Percentiles rank a stretch among this genome's conserved stretches.
phyloP scores from a whole-genome alignment of 2,797 vertebrate genomes.

The Simalia tracyae region DNA sequence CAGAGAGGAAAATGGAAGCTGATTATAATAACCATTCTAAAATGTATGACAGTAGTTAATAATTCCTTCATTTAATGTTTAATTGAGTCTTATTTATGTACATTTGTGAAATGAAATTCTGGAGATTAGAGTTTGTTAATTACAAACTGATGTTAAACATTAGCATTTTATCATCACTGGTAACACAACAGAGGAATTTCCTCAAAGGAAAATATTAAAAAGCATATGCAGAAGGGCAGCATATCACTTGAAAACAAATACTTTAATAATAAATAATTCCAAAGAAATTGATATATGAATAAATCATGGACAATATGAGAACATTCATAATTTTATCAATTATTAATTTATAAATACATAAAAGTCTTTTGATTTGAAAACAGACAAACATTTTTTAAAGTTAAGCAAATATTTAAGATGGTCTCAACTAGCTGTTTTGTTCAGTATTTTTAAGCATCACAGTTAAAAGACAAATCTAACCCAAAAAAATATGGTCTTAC shows the following conservation, averaged over 20 bases:
- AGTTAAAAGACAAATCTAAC: not conserved
- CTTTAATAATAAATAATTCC: not conserved
- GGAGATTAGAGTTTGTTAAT: not conserved
- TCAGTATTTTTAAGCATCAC: not conserved
- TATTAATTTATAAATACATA: not conserved
- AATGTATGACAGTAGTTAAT: slow-evolving; percentile 37
- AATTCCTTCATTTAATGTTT: slow-evolving; percentile 4
- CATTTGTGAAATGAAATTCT: slow-evolving; percentile 8
- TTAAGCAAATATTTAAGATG: not conserved
- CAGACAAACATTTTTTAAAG: not conserved
- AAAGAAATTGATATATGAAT: not conserved
- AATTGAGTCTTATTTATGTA: not conserved
- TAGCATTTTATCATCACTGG: not conserved
- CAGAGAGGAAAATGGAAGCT: slow-evolving; percentile 27
- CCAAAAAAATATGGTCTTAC: not conserved
- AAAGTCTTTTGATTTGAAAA: not conserved
- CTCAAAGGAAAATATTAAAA: not conserved
- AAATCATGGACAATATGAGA: not conserved
- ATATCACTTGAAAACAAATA: not conserved
- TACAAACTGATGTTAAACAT: not conserved
- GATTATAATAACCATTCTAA: slow-evolving; percentile 5
- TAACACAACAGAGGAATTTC: not conserved
- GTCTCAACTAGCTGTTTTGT: not conserved
- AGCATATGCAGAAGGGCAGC: not conserved
- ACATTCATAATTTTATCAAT: not conserved